These are phyloP conservation scores for Spea bombifrons DNA, from an alignment of 2,113 vertebrate species.

Conservation along the genomic window DNA sequence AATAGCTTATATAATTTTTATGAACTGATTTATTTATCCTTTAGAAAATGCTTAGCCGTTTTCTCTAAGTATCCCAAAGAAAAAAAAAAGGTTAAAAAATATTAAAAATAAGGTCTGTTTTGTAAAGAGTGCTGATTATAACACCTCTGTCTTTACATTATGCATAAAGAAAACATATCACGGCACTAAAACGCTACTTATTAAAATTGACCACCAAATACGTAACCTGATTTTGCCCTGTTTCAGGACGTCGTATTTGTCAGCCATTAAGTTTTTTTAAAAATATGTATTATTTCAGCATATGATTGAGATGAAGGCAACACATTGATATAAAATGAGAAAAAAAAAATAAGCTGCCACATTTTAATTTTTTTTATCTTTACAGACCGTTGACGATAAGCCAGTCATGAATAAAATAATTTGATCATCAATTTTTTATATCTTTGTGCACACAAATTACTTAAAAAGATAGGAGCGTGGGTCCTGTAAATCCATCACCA, in stretches of 20 bases:
- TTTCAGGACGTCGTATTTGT: background rate
- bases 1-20: constrained; percentile 36
- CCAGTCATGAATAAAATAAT: constrained; percentile 27
- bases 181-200: constrained; percentile 29
- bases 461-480: constrained; percentile 15
- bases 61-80: constrained; percentile 15
- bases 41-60: constrained; percentile 23
- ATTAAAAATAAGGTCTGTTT: constrained; percentile 21
- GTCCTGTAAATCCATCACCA: constrained; percentile 9
- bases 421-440: constrained; percentile 42
- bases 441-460: constrained; percentile 19
- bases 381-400: constrained; percentile 15
- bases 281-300: constrained; percentile 17
- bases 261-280: constrained; percentile 8
- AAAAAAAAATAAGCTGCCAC: constrained; percentile 1
- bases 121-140: constrained; percentile 23
- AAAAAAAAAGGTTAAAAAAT: constrained; percentile 31
- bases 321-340: background rate
- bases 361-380: background rate
- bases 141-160: constrained; percentile 20
- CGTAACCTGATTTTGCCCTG: constrained; percentile 29
- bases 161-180: constrained; percentile 21
- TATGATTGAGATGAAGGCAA: background rate
- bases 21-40: constrained; percentile 13
- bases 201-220: constrained; percentile 21